Evolutionary conservation across 2,888 invertebrate genomes (phyloP), one percentile per base, ranked within the genome.

Genomic region (Diabrotica balteata): DNA sequence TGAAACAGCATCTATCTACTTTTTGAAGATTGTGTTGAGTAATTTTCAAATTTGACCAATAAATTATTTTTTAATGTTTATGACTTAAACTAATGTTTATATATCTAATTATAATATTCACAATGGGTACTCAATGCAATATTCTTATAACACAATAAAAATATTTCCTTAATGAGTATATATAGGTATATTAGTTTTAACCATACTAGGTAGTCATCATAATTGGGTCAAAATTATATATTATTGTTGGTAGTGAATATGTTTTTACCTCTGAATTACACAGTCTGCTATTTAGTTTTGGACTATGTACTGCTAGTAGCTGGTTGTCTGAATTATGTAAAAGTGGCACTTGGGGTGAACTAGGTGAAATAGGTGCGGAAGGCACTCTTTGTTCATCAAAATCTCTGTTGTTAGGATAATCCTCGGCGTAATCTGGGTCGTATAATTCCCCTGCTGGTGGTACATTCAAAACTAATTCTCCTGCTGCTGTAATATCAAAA

Each of bases 401-500:
- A 80, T 92, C 92, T 54, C 88, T 87, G 72, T 79, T 73, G 63
- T 80, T 76, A 65, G 80, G 79, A 74, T 82, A 84, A 67, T 83
- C 82, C 67, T 82, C 86, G 22, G 83, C 84, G 79, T 86, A 89
- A 60, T 87, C 87, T n/a, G 85, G 82, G 74, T 86, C 86, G 72
- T 88, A 88, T 68, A 88, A 79, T 57, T 88, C 87, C 59, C 87
- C 86, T 50, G 86, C 85, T 42, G 88, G 86, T 60, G 90, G 89
- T 5, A 90, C 86, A 80, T 88, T 90, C 43, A 92, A 83, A 49
- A 91, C 87, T 67, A 93, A 83, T 77, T 92, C 90, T 5, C 86
- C 86, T 74, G 93, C 90, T 55, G 92, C 90, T 76, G 92, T 93
- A 65, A 98, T 95, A 81, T 97, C 96, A 85, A 97, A 97, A 83